Percentiles rank a stretch among this genome's conserved stretches.
Evolutionary conservation across 2,888 invertebrate genomes (phyloP).

Genomic region (Epistrophe eligans): DNA sequence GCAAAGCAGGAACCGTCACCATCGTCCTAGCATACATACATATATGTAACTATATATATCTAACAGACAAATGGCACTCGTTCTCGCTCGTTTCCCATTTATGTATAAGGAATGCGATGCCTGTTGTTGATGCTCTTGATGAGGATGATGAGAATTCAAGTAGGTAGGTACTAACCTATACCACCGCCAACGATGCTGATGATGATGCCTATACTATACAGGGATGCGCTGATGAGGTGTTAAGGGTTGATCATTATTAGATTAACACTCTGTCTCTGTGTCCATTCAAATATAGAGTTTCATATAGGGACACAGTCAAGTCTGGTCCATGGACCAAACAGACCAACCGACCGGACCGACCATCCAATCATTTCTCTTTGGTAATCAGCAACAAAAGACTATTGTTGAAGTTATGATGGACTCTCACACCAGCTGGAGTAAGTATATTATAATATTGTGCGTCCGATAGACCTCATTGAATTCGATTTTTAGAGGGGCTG

Average conservation of each 20-base stretch:
- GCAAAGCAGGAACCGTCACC: constrained; percentile 61
- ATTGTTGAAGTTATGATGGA: constrained; percentile 52
- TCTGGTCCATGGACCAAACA: constrained; percentile 1
- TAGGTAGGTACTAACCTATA: constrained; percentile 9
- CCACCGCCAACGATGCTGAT: constrained; percentile 38
- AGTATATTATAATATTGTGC: constrained; percentile 51
- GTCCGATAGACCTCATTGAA: constrained; percentile 64
- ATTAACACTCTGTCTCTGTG: constrained; percentile 71
- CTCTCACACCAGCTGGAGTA: constrained; percentile 29
- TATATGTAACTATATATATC: neutral
- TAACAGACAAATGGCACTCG: constrained; percentile 65
- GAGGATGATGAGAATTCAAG: constrained; percentile 57
- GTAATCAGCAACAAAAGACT: constrained; percentile 72
- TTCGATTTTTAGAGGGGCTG: constrained; percentile 59
- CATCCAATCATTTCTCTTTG: constrained; percentile 72
- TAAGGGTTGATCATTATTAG: constrained; percentile 76
- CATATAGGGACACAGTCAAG: constrained; percentile 27
- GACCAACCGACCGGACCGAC: constrained; percentile 30
- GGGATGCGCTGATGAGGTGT: constrained; percentile 73
- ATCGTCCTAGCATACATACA: constrained; percentile 11
- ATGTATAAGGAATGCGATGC: constrained; percentile 13
- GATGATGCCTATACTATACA: constrained; percentile 54
- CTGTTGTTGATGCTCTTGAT: constrained; percentile 60
- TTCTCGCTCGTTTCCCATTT: constrained; percentile 11
- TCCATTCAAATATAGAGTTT: constrained; percentile 62